Base-by-base conservation (phyloP, 2,888 invertebrate species). In the Tetheella fluctuosa region DNA sequence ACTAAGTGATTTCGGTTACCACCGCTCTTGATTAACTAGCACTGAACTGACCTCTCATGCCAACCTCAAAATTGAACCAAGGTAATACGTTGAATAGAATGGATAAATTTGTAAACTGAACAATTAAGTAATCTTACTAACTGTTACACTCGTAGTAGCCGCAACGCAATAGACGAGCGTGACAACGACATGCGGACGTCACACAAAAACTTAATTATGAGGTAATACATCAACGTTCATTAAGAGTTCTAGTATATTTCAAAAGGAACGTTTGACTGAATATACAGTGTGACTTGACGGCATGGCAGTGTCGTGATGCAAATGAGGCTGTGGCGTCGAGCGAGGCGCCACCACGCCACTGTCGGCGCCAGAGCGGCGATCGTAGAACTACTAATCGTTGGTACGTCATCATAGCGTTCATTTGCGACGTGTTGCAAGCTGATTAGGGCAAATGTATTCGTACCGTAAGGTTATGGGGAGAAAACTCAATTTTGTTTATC, bases 301-400 rank as follows among this genome's bases (percentile, higher is more conserved):
- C 48, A 48, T 48, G 20, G 48, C 48, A n/a, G 48, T 71, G 80
- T 79, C 77, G 76, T 79, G 83, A 89, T 89, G 89, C 84, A 89
- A 89, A 89, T 89, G 88, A 89, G 83, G 64, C 69, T 67, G 75
- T 64, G 80, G 71, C 77, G 74, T 72, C 77, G 70, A 65, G 68
- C 68, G 64, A 71, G 83, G 83, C 86, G 88, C 86, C 88, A 77
- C 70, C 62, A 62, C 64, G 65, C 37, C 75, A 77, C 70, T 74
- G 72, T 67, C 60, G 65, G 78, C 79, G 78, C 79, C 85, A 68
- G 64, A 59, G 69, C 65, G 86, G 65, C 86, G 85, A 73, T 71
- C 39, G 61, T 58, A 70, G 64, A 64, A 59, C 75, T 70, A 75
- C 85, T 84, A 84, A 83, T 84, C 83, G 80, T 65, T 72, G 69